Evolutionary conservation across 2,888 invertebrate genomes (phyloP).

Genomic region (Leucophora obtusa): DNA sequence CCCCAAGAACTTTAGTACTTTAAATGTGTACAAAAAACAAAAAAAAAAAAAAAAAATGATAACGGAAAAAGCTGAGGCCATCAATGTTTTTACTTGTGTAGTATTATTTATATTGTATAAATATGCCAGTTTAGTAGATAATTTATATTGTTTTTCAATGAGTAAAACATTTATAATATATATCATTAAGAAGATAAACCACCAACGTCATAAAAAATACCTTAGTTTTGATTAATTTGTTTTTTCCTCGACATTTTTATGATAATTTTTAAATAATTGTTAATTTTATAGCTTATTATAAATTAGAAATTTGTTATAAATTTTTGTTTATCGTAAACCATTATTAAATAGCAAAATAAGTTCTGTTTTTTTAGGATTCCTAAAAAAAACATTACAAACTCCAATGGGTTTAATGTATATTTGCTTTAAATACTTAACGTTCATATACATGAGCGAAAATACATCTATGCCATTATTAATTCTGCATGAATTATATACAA

Average conservation of each 20-base stretch:
- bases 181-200: neutral
- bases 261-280: no score
- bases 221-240: neutral
- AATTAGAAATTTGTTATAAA: no score
- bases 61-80: slow-evolving; percentile 27
- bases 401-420: no score
- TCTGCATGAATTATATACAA: no score
- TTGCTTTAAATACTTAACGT: no score
- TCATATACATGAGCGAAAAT: no score
- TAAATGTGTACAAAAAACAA: slow-evolving; percentile 32
- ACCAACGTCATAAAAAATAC: slow-evolving; percentile 31
- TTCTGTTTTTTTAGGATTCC: no score
- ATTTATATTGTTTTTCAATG: slow-evolving; percentile 44
- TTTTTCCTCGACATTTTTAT: neutral
- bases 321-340: no score
- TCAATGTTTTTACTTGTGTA: neutral
- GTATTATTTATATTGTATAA: neutral
- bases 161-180: slow-evolving; percentile 13
- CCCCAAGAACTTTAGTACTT: slow-evolving; percentile 55
- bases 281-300: no score
- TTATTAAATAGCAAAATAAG: no score
- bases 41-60: slow-evolving; percentile 30
- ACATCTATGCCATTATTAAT: no score
- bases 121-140: slow-evolving; percentile 29
- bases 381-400: no score